Evolutionary conservation across 2,888 invertebrate genomes (phyloP).

Genomic region (Eupithecia dodoneata): DNA sequence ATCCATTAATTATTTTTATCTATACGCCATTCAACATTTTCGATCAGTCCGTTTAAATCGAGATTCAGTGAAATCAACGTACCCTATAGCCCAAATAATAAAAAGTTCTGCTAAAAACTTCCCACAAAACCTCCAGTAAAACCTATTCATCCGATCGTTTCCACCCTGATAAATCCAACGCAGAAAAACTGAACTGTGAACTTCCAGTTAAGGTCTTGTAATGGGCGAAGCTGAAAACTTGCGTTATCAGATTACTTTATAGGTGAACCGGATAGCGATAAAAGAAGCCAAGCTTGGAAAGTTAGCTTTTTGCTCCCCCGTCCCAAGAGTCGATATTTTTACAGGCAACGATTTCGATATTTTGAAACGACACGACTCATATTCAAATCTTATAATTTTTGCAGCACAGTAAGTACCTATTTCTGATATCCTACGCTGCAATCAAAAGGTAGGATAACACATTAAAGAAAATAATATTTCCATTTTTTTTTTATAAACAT

Average conservation of each 20-base stretch:
- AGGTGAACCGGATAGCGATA: conserved; percentile 30
- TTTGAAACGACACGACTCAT: not conserved
- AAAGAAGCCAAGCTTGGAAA: conserved; percentile 30
- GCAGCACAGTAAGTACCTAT: no score
- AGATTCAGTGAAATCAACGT: not conserved
- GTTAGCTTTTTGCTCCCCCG: conserved; percentile 16
- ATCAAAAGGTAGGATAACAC: no score
- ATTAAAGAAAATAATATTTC: no score
- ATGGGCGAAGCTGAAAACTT: conserved; percentile 32
- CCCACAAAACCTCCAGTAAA: conserved; percentile 17
- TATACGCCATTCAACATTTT: not conserved
- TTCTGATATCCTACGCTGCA: no score
- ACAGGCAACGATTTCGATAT: not conserved
- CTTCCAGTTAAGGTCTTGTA: conserved; percentile 33
- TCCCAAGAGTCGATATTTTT: not conserved
- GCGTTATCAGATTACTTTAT: conserved; percentile 41
- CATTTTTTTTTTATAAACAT: no score
- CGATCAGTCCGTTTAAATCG: not conserved
- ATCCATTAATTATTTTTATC: no score
- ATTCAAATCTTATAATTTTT: not conserved
- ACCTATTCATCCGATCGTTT: conserved; percentile 31
- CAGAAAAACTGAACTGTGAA: conserved; percentile 37
- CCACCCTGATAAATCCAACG: conserved; percentile 34
- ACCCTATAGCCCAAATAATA: conserved; percentile 10
- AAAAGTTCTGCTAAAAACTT: conserved; percentile 3